These are phyloP conservation scores for Pseudopleuronectes americanus DNA, from an alignment of 2,797 vertebrate species.

Conservation along the genomic window DNA sequence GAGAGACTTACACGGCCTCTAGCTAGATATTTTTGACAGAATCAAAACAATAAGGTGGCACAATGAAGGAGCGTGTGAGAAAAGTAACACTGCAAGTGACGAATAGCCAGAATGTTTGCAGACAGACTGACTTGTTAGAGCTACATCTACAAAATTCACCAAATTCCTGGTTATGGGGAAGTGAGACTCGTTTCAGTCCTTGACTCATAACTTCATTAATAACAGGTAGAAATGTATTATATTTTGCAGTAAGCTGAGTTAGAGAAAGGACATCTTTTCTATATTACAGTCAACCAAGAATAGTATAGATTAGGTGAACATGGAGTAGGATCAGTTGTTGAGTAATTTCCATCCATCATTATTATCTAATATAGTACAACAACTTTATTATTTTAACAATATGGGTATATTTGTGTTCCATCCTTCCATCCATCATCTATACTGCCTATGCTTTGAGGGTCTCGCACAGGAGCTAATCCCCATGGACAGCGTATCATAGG, in stretches of 20 bases:
- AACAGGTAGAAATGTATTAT: neutral
- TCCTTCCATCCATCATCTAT: too few relatives aligned
- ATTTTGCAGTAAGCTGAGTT: neutral
- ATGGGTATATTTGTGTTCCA: neutral
- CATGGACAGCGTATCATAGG: too few relatives aligned
- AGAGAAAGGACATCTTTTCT: neutral
- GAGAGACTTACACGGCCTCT: conserved; percentile 28
- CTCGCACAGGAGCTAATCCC: too few relatives aligned
- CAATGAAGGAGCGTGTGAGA: conserved; percentile 5
- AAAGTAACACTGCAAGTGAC: conserved; percentile 23
- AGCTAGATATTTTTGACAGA: conserved; percentile 46
- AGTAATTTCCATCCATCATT: neutral
- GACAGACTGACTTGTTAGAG: conserved; percentile 39
- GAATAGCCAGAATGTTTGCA: conserved; percentile 29
- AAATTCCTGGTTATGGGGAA: conserved; percentile 4
- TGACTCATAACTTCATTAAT: neutral
- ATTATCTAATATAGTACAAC: neutral
- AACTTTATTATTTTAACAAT: neutral
- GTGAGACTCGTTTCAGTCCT: neutral
- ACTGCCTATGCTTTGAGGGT: too few relatives aligned
- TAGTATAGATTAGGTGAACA: neutral
- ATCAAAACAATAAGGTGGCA: conserved; percentile 48
- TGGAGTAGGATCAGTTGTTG: neutral
- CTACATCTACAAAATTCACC: conserved; percentile 25
- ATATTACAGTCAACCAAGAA: neutral